Percentiles rank a stretch among this genome's conserved stretches.
Evolutionary conservation across 2,888 invertebrate genomes (phyloP).

Genomic region (Pammene fasciana): DNA sequence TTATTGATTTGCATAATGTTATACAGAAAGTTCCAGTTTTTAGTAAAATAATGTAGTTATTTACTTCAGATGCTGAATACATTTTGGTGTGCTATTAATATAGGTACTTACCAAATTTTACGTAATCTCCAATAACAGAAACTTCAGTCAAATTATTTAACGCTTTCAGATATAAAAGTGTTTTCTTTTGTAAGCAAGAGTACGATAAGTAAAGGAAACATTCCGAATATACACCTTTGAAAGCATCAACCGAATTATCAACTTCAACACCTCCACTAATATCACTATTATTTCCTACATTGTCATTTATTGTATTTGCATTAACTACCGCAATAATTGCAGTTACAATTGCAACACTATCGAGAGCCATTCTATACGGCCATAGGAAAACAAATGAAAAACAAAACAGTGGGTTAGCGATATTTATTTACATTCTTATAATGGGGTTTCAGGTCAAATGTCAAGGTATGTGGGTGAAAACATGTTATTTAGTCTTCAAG

Average conservation of each 20-base stretch:
- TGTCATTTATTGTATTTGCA: conserved; percentile 46
- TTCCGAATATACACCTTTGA: conserved; percentile 80
- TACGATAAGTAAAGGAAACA: conserved; percentile 83
- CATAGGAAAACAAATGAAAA: conserved; percentile 63
- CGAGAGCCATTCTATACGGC: conserved; percentile 56
- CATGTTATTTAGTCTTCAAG: conserved; percentile 57
- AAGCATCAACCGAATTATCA: conserved; percentile 61
- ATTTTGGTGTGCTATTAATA: too few relatives aligned
- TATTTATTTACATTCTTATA: conserved; percentile 74
- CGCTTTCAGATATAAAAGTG: conserved; percentile 81
- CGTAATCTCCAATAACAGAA: conserved; percentile 80
- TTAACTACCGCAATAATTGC: conserved; percentile 49
- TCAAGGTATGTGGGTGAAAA: conserved; percentile 64
- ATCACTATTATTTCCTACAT: conserved; percentile 35
- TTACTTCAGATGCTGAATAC: too few relatives aligned
- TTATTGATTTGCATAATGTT: too few relatives aligned
- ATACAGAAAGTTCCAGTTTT: too few relatives aligned
- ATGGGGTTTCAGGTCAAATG: conserved; percentile 70
- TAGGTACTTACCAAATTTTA: conserved; percentile 78
- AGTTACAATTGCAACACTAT: conserved; percentile 51
- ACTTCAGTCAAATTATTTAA: conserved; percentile 81
- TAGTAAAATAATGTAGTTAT: too few relatives aligned
- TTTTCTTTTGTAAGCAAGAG: conserved; percentile 82
- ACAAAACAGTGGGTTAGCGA: conserved; percentile 49
- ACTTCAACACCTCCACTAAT: conserved; percentile 39